Conservation (phyloP, 2,888 invertebrate species). For the Linnaemya vulpina region DNA sequence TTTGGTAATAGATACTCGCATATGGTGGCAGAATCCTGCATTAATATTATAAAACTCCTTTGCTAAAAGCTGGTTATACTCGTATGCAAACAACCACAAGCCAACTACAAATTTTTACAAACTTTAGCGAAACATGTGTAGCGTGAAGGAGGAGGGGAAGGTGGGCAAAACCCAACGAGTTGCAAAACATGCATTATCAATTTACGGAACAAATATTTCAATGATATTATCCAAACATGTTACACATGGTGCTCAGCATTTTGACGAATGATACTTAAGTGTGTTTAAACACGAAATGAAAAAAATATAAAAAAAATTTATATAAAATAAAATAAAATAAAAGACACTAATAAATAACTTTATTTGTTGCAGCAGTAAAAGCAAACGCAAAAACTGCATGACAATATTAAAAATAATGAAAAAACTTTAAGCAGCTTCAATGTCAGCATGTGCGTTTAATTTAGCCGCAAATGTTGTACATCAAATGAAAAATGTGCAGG, state of each 20-base stretch:
- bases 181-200: conserved; percentile 63
- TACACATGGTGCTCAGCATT: conserved; percentile 41
- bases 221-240: conserved; percentile 39
- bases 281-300: background rate
- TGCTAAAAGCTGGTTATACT: conserved; percentile 16
- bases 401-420: conserved; percentile 30
- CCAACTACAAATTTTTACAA: conserved; percentile 8
- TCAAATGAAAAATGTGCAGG: background rate
- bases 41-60: background rate
- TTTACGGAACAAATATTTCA: conserved; percentile 46
- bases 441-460: conserved; percentile 15
- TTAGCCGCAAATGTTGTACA: background rate
- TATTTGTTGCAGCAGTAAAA: background rate
- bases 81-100: conserved; percentile 20
- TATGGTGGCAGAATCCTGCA: background rate
- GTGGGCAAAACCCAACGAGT: background rate
- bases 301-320: too few species aligned
- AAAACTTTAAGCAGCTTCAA: conserved; percentile 26
- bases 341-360: conserved; percentile 13
- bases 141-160: background rate
- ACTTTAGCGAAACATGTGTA: conserved; percentile 13
- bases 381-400: background rate
- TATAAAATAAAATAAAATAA: background rate
- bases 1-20: background rate
- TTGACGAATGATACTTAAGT: conserved; percentile 52